phyloP scores from a whole-genome alignment of 2,113 vertebrate species.

The Dromaius novaehollandiae region DNA sequence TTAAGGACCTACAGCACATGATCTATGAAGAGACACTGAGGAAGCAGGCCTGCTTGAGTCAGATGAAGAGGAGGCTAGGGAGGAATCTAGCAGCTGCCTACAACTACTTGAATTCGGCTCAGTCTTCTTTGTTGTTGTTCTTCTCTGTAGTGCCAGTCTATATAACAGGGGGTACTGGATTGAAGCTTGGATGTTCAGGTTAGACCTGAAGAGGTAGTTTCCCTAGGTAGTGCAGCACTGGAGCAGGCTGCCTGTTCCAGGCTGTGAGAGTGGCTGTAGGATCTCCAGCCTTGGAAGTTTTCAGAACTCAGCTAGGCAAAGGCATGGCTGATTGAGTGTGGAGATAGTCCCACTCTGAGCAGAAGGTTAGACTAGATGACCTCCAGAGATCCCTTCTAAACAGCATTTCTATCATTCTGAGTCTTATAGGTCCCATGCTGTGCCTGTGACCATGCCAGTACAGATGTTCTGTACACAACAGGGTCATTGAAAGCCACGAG shows the following conservation, averaged over 20 bases:
- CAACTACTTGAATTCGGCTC: not conserved
- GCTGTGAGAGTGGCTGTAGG: not conserved
- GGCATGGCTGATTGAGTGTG: accelerated
- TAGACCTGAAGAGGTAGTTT: not conserved
- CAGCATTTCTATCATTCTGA: not conserved
- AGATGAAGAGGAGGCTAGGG: not conserved
- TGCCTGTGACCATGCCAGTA: not conserved
- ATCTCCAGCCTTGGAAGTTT: not conserved
- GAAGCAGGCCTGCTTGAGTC: not conserved
- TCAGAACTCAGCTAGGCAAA: not conserved
- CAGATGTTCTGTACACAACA: not conserved
- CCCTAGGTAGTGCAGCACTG: not conserved
- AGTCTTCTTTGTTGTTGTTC: not conserved
- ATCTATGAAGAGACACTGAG: not conserved
- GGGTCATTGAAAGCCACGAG: not conserved
- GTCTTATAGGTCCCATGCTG: not conserved
- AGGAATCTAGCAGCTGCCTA: not conserved
- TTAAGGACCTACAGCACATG: not conserved
- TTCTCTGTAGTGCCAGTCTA: not conserved
- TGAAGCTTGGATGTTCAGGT: not conserved
- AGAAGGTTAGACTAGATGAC: not conserved
- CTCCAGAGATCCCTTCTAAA: not conserved
- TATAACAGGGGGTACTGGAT: no score
- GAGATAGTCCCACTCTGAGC: not conserved
- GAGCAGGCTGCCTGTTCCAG: not conserved